Percentiles rank a stretch among this genome's conserved stretches.
Evolutionary conservation across 2,113 vertebrate species (phyloP).

Genomic region (Xenotilapia longispinis): DNA sequence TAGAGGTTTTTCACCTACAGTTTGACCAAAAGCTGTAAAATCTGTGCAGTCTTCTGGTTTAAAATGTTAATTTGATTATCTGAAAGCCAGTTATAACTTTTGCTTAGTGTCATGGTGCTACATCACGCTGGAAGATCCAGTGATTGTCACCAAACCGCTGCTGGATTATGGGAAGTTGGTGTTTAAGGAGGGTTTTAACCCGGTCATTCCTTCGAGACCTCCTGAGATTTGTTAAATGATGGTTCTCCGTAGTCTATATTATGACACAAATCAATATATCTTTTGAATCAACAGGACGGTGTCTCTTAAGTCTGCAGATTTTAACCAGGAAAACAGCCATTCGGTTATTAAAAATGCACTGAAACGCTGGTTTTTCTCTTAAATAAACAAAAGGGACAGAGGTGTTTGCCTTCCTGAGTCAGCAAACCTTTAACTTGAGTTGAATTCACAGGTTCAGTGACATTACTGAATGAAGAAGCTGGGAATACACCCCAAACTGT

Average conservation of each 20-base stretch:
- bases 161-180: background rate
- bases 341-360: background rate
- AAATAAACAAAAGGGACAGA: background rate
- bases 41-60: background rate
- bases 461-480: background rate
- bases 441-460: background rate
- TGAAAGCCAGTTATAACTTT: background rate
- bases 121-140: background rate
- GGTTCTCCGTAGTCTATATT: fast-evolving
- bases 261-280: background rate
- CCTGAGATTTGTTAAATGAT: background rate
- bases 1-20: background rate
- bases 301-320: background rate
- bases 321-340: fast-evolving
- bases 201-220: background rate
- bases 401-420: background rate
- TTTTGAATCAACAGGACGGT: background rate
- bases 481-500: fast-evolving
- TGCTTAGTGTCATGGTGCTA: background rate
- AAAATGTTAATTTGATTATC: background rate
- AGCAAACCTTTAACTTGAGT: background rate
- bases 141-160: background rate
- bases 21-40: background rate
- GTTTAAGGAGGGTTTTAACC: background rate
- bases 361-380: background rate